These are phyloP conservation scores for Rhadina sibilatrix DNA, from an alignment of 2,113 vertebrate species.

Conservation along the genomic window DNA sequence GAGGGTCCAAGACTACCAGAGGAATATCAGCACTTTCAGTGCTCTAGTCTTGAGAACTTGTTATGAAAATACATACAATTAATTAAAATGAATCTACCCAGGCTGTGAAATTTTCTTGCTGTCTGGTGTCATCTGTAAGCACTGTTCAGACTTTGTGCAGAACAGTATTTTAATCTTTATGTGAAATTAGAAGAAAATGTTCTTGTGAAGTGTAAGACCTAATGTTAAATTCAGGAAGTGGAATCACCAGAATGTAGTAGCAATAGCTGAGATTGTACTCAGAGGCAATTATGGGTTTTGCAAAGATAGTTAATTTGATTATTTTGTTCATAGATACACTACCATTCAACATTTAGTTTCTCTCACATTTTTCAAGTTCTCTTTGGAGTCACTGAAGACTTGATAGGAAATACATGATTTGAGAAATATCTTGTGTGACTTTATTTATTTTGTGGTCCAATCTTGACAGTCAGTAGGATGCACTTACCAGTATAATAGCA, in stretches of 20 bases:
- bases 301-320: neutral
- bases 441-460: neutral
- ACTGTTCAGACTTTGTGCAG: neutral
- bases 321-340: neutral
- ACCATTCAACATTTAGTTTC: neutral
- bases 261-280: neutral
- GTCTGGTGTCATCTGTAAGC: neutral
- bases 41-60: neutral
- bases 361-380: neutral
- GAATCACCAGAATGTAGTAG: neutral
- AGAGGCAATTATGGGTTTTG: neutral
- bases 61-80: neutral
- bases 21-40: neutral
- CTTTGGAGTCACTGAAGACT: neutral
- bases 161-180: neutral
- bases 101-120: neutral
- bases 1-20: neutral
- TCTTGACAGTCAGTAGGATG: neutral
- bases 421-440: neutral
- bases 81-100: neutral
- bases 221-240: neutral
- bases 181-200: neutral
- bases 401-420: neutral
- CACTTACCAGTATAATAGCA: neutral
- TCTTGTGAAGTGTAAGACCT: neutral